Base-by-base conservation (phyloP, 1,140 invertebrate species). In the Drosophila chauvacae region DNA sequence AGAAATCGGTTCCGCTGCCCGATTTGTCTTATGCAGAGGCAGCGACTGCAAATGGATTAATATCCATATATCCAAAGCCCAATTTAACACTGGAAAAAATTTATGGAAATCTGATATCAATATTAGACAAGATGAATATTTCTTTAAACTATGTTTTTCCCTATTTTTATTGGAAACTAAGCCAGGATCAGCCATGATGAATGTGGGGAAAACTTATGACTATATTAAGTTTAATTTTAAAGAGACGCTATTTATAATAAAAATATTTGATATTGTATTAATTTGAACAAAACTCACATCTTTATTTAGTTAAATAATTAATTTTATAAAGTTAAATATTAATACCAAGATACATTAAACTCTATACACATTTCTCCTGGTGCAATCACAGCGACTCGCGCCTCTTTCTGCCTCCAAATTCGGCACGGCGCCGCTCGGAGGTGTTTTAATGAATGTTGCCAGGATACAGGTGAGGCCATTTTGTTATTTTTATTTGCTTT, bases 401-500 rank as follows among this genome's bases (percentile, higher is more conserved):
- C 47, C 37, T 44, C 37, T 56, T 55, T 56, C 53, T 56, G 39
- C 41, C 35, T 48, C 47, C n/a, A 81, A 85, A 85, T 85, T 84
- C 73, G 81, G 77, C 80, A 42, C 47, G 35, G 53, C 50, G 63
- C 78, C 60, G 61, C 66, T 81, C 75, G 62, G 80, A 90, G 87
- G 87, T 91, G 87, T 91, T 91, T 91, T 75, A 90, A 90, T 86
- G 85, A 91, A 90, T 91, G 90, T 91, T 91, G 90, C 90, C 90
- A 90, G 90, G 90, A 91, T 91, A 91, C 90, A 91, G 78, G 81
- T 85, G 76, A 85, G 77, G 77, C 81, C 70, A 91, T 81, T 91
- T 91, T 91, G 90, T 91, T 91, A 91, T 91, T 91, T 91, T 91
- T 88, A 91, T 91, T 91, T 88, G 74, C 88, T 81, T 91, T 91